A percentile compares a stretch with the other conserved stretches of the same genome.
These are phyloP conservation scores for Pogonomyrmex barbatus DNA, from an alignment of 1,140 invertebrate genomes.

Conservation along the genomic window DNA sequence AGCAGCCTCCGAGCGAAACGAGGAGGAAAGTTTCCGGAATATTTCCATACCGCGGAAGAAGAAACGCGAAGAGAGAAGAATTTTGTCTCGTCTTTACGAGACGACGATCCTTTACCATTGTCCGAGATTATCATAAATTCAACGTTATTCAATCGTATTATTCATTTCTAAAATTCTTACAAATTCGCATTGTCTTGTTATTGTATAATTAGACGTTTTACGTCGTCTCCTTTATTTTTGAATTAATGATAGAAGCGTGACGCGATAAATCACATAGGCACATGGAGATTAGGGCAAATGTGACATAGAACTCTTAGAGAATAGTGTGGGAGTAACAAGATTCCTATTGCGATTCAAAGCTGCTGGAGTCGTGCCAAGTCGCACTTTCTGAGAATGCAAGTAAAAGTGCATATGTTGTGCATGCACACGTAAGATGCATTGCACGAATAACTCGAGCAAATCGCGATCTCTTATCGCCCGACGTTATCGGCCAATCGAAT, in stretches of 20 bases:
- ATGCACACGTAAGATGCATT: neutral
- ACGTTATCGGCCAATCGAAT: neutral
- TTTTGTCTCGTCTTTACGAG: neutral
- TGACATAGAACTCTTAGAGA: constrained; percentile 51
- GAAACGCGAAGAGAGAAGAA: neutral
- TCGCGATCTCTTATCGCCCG: neutral
- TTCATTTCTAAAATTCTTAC: neutral
- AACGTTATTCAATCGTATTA: neutral
- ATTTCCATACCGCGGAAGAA: constrained; percentile 31
- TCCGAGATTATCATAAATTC: neutral
- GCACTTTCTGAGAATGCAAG: constrained; percentile 16
- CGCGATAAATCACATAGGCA: constrained; percentile 75
- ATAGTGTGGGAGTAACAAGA: constrained; percentile 79
- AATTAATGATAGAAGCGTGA: constrained; percentile 17
- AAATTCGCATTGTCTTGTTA: neutral
- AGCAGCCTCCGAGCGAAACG: neutral
- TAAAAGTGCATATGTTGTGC: constrained; percentile 11
- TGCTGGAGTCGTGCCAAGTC: constrained; percentile 67
- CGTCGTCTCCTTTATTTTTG: neutral
- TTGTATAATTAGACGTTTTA: neutral
- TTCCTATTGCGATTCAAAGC: constrained; percentile 73
- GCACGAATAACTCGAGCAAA: neutral
- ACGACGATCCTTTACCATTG: neutral
- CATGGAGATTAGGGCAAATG: constrained; percentile 56
- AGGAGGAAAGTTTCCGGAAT: neutral